Percentiles rank a stretch among this genome's conserved stretches.
These are phyloP conservation scores for Pipistrellus pipistrellus DNA, from an alignment of 2,797 vertebrate genomes.

Conservation along the genomic window DNA sequence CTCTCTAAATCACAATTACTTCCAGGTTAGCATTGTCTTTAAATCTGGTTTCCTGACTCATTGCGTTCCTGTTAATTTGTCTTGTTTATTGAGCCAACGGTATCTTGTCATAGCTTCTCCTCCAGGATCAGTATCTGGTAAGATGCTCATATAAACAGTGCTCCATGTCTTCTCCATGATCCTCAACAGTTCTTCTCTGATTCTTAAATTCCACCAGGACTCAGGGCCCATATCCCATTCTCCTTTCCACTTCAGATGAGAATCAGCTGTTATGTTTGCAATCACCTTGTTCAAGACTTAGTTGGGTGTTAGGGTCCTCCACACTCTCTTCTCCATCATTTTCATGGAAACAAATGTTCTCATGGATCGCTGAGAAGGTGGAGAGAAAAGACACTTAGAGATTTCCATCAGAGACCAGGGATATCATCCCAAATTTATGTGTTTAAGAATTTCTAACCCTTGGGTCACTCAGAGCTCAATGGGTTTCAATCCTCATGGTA, in stretches of 20 bases:
- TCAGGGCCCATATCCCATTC: neutral
- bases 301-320: neutral
- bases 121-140: neutral
- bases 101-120: neutral
- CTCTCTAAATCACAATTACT: neutral
- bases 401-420: neutral
- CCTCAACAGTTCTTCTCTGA: neutral
- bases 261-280: neutral
- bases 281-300: slow-evolving; percentile 70
- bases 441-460: neutral
- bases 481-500: neutral
- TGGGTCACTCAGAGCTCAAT: neutral
- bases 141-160: neutral
- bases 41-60: neutral
- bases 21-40: neutral
- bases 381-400: neutral
- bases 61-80: neutral
- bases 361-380: neutral
- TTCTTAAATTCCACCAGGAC: neutral
- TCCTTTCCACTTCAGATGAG: neutral
- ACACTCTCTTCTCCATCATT: neutral
- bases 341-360: rapidly evolving
- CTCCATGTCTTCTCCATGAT: neutral
- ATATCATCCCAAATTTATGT: neutral
- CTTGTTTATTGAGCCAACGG: neutral